Percentiles rank a stretch among this genome's conserved stretches.
Evolutionary conservation across 2,797 vertebrate genomes (phyloP).

Genomic region (Gymnothorax reevesii): DNA sequence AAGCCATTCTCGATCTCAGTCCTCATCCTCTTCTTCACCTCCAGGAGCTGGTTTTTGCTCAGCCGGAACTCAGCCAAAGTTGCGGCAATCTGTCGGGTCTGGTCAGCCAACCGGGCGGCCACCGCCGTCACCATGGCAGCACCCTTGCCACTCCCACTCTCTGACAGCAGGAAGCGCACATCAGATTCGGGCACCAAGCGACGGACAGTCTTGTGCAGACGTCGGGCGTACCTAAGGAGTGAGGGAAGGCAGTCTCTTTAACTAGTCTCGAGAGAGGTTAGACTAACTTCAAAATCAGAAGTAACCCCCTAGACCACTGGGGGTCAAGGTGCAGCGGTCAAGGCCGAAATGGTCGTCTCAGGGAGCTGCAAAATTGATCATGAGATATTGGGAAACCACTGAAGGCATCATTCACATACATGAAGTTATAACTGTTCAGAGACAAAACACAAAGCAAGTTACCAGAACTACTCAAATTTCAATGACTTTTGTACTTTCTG

Average conservation of each 20-base stretch:
- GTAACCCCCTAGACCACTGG: background rate
- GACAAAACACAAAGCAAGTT: no score
- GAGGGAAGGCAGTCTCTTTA: background rate
- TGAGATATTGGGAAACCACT: no score
- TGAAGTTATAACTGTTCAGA: no score
- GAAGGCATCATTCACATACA: no score
- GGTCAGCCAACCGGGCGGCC: conserved; percentile 87
- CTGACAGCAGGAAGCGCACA: conserved; percentile 92
- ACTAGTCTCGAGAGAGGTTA: background rate
- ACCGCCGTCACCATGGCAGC: conserved; percentile 96
- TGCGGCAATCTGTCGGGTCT: conserved; percentile 84
- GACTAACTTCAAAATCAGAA: background rate
- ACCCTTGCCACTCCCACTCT: conserved; percentile 95
- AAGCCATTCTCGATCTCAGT: conserved; percentile 87
- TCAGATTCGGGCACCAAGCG: conserved; percentile 91
- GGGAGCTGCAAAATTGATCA: no score
- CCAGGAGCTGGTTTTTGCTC: conserved; percentile 84
- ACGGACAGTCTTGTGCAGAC: conserved; percentile 92
- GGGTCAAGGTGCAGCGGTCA: no score
- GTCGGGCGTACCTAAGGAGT: conserved; percentile 83
- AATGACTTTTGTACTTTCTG: no score
- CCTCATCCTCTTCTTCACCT: conserved; percentile 91
- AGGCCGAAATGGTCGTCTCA: no score
- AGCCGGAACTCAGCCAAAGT: conserved; percentile 85
- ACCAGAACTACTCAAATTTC: no score